phyloP scores from a whole-genome alignment of 2,113 vertebrate genomes.

The Gasterosteus nipponicus region DNA sequence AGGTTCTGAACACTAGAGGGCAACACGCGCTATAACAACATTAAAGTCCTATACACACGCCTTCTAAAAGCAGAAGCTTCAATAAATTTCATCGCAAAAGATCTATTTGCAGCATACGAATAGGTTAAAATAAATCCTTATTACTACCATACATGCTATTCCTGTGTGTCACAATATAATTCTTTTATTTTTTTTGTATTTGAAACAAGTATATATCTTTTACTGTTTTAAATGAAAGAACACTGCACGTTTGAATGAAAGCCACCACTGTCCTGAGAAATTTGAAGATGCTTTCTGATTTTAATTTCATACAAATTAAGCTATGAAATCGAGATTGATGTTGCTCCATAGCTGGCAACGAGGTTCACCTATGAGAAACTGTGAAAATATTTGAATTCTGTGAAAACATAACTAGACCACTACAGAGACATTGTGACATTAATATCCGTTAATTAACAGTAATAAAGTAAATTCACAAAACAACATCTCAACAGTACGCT shows the following conservation, averaged over 20 bases:
- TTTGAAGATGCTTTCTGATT: not conserved
- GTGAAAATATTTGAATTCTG: not conserved
- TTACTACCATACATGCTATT: not conserved
- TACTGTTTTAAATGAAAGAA: not conserved
- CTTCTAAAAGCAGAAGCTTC: not conserved
- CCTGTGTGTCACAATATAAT: not conserved
- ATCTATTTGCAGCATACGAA: not conserved
- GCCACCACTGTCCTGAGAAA: not conserved
- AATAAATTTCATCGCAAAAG: not conserved
- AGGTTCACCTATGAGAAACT: not conserved
- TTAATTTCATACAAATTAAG: not conserved
- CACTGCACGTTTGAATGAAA: not conserved
- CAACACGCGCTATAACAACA: not conserved
- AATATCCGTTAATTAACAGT: not conserved
- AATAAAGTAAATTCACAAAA: not conserved
- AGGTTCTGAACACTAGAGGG: conserved; percentile 29
- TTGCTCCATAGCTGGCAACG: not conserved
- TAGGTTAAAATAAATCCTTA: not conserved
- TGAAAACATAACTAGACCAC: not conserved
- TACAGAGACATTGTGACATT: not conserved
- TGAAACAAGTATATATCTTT: not conserved
- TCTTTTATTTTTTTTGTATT: not conserved
- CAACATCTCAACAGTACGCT: not conserved
- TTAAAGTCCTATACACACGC: not conserved
- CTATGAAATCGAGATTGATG: not conserved